Conservation (phyloP, 2,888 invertebrate species). For the Drosophila maculinotata region DNA sequence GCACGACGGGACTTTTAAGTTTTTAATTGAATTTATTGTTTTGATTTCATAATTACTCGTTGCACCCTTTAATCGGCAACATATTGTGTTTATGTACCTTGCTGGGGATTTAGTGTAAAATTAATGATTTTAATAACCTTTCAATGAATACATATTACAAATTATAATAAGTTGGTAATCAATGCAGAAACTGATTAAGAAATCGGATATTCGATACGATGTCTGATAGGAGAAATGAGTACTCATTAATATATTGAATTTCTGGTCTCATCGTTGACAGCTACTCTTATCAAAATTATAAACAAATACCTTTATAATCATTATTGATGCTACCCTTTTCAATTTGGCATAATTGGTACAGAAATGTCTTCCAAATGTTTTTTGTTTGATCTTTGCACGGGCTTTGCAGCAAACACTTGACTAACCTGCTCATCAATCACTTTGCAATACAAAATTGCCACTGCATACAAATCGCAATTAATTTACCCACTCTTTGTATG, state of each 20-base stretch:
- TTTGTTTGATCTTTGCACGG: constrained; percentile 3
- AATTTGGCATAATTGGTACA: constrained; percentile 3
- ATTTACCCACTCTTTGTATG: constrained; percentile 54
- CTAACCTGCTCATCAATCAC: constrained; percentile 61
- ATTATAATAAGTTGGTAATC: too few species aligned
- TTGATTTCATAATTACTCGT: constrained; percentile 36
- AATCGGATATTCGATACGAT: too few species aligned
- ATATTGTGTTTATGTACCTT: constrained; percentile 1
- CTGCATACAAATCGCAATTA: constrained; percentile 75
- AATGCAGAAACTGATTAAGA: too few species aligned
- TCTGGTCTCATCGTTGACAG: too few species aligned
- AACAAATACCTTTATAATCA: too few species aligned
- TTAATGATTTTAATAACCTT: background rate
- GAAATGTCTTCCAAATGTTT: constrained; percentile 11
- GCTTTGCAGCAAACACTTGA: constrained; percentile 28
- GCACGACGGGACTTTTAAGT: constrained; percentile 35
- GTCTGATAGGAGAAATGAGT: too few species aligned
- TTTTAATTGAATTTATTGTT: constrained; percentile 57
- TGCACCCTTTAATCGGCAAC: constrained; percentile 14
- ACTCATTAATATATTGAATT: too few species aligned
- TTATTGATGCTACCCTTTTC: background rate
- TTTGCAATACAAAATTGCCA: constrained; percentile 50
- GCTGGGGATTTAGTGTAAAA: too few species aligned
- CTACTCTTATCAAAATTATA: too few species aligned
- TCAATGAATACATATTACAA: too few species aligned